Evolutionary conservation across 2,888 invertebrate genomes (phyloP).

Genomic region (Stenichneumon culpator): DNA sequence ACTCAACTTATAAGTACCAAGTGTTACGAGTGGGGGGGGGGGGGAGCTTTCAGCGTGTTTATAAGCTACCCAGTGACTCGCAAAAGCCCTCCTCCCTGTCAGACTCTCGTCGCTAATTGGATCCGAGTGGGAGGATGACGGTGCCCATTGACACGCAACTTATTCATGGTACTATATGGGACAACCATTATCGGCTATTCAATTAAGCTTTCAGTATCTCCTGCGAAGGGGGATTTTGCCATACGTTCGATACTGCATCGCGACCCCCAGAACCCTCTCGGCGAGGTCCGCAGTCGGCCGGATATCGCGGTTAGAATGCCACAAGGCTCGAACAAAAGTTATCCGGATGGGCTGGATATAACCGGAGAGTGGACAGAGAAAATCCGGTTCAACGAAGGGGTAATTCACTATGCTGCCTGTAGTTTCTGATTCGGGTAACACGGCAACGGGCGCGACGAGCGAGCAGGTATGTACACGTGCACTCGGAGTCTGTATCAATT

Average conservation of each 20-base stretch:
- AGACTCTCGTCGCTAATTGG: conserved; percentile 49
- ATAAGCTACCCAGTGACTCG: conserved; percentile 34
- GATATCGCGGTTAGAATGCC: conserved; percentile 50
- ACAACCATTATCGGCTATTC: background rate
- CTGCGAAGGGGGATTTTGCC: background rate
- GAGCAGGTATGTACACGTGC: conserved; percentile 29
- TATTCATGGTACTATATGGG: conserved; percentile 8
- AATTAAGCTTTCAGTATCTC: background rate
- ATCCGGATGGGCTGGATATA: conserved; percentile 10
- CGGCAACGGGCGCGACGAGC: background rate
- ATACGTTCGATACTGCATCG: background rate
- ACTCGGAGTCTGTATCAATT: conserved; percentile 37
- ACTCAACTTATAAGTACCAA: conserved; percentile 47
- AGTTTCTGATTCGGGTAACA: conserved; percentile 42
- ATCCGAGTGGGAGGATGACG: conserved; percentile 18
- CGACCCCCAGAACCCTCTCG: conserved; percentile 2
- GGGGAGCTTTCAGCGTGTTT: conserved; percentile 45
- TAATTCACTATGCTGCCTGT: conserved; percentile 47
- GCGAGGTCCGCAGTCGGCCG: conserved; percentile 49
- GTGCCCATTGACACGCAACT: conserved; percentile 28
- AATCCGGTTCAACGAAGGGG: conserved; percentile 33
- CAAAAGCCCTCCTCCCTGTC: conserved; percentile 32
- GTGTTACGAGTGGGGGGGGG: conserved; percentile 1
- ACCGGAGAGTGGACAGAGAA: conserved; percentile 22
- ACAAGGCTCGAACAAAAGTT: conserved; percentile 60